Conservation (phyloP, 2,888 invertebrate species). For the Trissonchulus latispiculum region DNA sequence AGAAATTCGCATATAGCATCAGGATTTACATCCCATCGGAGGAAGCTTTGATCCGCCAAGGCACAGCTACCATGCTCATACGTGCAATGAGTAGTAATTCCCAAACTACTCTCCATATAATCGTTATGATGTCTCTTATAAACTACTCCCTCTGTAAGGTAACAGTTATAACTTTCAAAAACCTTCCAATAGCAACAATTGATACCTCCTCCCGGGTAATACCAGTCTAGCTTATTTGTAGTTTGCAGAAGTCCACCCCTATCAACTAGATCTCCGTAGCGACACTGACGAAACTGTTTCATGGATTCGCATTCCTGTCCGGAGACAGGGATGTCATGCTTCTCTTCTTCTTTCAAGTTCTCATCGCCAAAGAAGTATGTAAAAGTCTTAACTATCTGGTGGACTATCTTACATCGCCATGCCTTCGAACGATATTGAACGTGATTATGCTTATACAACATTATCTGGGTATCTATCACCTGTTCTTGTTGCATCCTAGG, state of each 20-base stretch:
- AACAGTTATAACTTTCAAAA: constrained; percentile 5
- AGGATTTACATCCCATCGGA: neutral
- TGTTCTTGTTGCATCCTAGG: too few species aligned
- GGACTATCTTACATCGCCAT: neutral
- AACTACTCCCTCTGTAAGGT: neutral
- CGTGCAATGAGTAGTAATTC: neutral
- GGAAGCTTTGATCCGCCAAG: neutral
- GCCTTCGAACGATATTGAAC: neutral
- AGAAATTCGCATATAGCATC: neutral
- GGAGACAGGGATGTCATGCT: neutral
- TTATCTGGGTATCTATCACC: neutral
- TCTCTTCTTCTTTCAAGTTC: neutral
- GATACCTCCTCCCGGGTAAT: constrained; percentile 9
- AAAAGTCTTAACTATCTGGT: neutral
- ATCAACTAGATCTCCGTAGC: neutral
- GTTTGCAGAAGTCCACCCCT: neutral
- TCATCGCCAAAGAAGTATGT: constrained; percentile 11
- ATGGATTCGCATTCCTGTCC: constrained; percentile 3
- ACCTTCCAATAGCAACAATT: constrained; percentile 12
- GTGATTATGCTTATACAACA: neutral
- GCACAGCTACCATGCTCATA: neutral
- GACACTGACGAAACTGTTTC: neutral
- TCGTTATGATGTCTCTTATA: neutral
- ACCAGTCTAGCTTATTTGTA: neutral
- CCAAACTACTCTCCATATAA: neutral